Base-by-base conservation (phyloP, 1,140 invertebrate genomes). In the Nasonia giraulti region DNA sequence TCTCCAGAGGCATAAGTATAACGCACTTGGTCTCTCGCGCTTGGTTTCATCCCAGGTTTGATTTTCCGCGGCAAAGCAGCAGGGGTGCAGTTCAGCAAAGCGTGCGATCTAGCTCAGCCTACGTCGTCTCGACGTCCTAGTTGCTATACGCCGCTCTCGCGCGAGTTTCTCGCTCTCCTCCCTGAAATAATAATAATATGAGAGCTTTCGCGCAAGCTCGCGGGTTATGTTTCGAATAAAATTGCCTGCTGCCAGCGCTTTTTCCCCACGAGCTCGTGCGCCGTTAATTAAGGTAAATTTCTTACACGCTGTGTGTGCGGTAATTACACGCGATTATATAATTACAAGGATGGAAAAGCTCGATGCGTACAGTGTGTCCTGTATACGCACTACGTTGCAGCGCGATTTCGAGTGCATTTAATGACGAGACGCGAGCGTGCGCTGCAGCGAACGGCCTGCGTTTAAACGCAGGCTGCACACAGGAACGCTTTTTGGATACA, bases 371-470 rank as follows among this genome's bases (percentile, higher is more conserved):
- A 37, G 40, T 44, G 40, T 44, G 8, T 44, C 1, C 40, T 86
- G 33, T 87, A 88, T 50, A 17, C 11, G 14, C 12, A 6, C 6
- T 62, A 17, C 55, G 17, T 6, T 37, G 33, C 55, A 17, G 20
- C 55, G 55, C 55, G 55, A 89, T 90, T 88, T 86, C 84, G 87
- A 89, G 87, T 87, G 89, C 86, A 87, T 89, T 88, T 88, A 89
- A 89, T 87, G 86, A 88, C 33, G 80, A 44, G 6, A 27, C 27
- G 27, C 27, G 27, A 27, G 27, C 27, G 27, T 0, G 3, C 12
- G 47, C 76, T 78, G 40, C 76, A 55, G 44, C 76, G 47, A 50
- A 55, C 47, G 76, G 23, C 40, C 20, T 27, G 50, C 33, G 66
- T 79, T 62, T 79, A 79, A 62, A 66, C 31, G 44, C 77, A 79